These are phyloP conservation scores for Lepidiolamprologus cunningtoni DNA, from an alignment of 2,113 vertebrate genomes.

Conservation along the genomic window DNA sequence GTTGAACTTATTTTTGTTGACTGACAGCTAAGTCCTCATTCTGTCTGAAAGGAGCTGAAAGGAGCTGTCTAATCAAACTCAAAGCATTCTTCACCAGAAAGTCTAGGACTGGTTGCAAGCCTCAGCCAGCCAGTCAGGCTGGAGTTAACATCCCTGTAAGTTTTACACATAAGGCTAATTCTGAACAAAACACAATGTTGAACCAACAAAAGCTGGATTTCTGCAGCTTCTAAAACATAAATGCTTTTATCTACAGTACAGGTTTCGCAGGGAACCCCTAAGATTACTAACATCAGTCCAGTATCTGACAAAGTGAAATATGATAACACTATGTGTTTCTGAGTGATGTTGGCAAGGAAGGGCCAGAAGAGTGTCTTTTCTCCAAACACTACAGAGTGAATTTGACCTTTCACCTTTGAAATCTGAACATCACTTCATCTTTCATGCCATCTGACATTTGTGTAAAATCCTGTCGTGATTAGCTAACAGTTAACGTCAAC, in stretches of 20 bases:
- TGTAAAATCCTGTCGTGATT: background rate
- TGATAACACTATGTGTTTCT: background rate
- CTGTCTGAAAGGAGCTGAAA: background rate
- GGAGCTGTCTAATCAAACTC: background rate
- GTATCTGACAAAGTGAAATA: background rate
- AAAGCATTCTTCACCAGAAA: background rate
- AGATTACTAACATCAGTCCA: background rate
- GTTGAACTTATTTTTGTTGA: background rate
- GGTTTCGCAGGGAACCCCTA: fast-evolving
- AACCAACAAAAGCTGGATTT: background rate
- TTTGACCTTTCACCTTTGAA: background rate
- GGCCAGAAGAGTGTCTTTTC: background rate
- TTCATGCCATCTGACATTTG: background rate
- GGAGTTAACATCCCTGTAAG: background rate
- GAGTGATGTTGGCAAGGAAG: background rate
- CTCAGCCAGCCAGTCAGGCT: background rate
- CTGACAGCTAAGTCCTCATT: background rate
- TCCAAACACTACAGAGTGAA: background rate
- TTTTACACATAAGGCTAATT: background rate
- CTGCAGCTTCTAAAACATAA: background rate
- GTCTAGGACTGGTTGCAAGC: background rate
- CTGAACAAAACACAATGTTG: background rate
- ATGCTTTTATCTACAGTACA: background rate
- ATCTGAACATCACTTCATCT: background rate
- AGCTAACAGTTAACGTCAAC: background rate